Evolutionary conservation across 2,113 vertebrate genomes (phyloP).

Genomic region (Calonectris borealis): DNA sequence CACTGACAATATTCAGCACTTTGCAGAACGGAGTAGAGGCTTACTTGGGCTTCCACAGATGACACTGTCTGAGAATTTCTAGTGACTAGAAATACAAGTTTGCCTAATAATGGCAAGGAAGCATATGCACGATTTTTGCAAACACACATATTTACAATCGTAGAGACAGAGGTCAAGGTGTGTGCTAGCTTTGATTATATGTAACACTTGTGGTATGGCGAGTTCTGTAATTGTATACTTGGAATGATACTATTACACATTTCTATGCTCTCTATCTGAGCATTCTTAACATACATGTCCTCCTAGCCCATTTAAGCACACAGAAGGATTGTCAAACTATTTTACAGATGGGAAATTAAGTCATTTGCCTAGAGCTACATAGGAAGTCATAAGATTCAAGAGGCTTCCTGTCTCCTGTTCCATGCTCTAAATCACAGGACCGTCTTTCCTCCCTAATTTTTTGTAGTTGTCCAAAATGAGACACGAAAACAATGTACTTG

Average conservation of each 20-base stretch:
- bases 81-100: neutral
- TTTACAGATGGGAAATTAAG: neutral
- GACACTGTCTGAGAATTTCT: neutral
- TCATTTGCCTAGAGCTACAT: neutral
- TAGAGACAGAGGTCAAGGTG: neutral
- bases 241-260: neutral
- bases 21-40: neutral
- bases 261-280: neutral
- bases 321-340: neutral
- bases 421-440: neutral
- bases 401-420: neutral
- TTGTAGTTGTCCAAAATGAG: neutral
- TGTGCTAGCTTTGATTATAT: neutral
- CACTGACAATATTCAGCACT: neutral
- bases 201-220: neutral
- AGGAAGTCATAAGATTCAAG: neutral
- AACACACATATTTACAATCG: neutral
- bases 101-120: neutral
- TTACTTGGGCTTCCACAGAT: neutral
- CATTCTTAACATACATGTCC: neutral
- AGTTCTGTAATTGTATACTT: neutral
- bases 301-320: neutral
- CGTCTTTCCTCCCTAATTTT: neutral
- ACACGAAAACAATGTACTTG: neutral
- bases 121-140: neutral